Evolutionary conservation across 1,140 invertebrate genomes (phyloP).

Genomic region (Camponotus floridanus): DNA sequence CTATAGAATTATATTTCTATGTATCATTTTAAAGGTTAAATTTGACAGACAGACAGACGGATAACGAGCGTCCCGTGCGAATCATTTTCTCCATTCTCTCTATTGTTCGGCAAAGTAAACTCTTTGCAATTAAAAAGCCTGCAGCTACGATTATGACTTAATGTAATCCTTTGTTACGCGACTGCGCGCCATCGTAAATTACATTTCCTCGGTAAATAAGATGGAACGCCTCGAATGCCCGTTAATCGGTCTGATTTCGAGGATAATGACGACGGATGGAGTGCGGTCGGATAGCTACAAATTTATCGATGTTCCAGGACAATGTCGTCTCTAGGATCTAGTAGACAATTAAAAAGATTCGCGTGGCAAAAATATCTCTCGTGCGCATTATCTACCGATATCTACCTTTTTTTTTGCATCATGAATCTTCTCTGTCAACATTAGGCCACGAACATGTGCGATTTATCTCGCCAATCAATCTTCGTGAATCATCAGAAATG

Average conservation of each 20-base stretch:
- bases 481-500: slow-evolving; percentile 2
- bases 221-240: neutral
- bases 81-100: neutral
- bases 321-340: slow-evolving; percentile 23
- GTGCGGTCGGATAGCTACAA: slow-evolving; percentile 1
- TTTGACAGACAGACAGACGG: slow-evolving; percentile 40
- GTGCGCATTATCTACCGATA: slow-evolving; percentile 33
- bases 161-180: slow-evolving; percentile 44
- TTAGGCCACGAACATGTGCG: slow-evolving; percentile 28
- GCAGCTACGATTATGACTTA: slow-evolving; percentile 48
- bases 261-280: neutral
- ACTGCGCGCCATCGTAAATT: slow-evolving; percentile 33
- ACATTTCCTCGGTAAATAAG: slow-evolving; percentile 45
- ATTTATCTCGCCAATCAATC: slow-evolving; percentile 45
- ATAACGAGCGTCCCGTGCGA: slow-evolving; percentile 7
- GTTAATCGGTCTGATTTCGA: slow-evolving; percentile 54
- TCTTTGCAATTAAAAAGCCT: slow-evolving; percentile 40
- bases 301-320: slow-evolving; percentile 36
- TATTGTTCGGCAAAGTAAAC: slow-evolving; percentile 38
- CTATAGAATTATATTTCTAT: slow-evolving; percentile 15
- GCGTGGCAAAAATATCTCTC: slow-evolving; percentile 42
- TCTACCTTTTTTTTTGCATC: slow-evolving; percentile 29
- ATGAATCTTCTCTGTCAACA: neutral
- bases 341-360: slow-evolving; percentile 47
- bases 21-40: slow-evolving; percentile 24